A percentile compares a stretch with the other conserved stretches of the same genome.
Evolutionary conservation across 1,140 invertebrate species (phyloP).

Genomic region (Asobara japonica): DNA sequence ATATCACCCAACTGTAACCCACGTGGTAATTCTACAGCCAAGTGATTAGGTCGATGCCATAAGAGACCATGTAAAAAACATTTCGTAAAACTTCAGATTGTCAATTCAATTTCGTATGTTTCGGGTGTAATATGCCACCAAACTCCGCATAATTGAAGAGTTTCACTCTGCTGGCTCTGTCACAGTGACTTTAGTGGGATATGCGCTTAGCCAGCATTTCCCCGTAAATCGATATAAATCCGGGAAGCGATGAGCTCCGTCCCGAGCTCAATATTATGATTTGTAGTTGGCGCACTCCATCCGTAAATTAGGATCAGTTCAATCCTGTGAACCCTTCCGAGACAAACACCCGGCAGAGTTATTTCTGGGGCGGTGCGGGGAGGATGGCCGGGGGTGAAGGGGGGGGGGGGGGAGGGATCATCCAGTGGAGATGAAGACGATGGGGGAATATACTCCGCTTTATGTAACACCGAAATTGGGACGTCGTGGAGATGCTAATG

Average conservation of each 20-base stretch:
- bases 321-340: conserved; percentile 35
- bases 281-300: conserved; percentile 38
- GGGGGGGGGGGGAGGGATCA: too few relatives aligned
- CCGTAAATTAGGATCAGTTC: conserved; percentile 53
- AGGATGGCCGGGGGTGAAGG: too few relatives aligned
- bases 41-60: too few relatives aligned
- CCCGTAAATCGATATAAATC: conserved; percentile 34
- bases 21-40: too few relatives aligned
- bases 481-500: not conserved
- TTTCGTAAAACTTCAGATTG: too few relatives aligned
- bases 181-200: not conserved
- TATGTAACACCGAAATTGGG: not conserved
- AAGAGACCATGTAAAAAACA: too few relatives aligned
- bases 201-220: not conserved
- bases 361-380: not conserved
- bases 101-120: too few relatives aligned
- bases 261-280: conserved; percentile 40
- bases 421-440: conserved; percentile 29
- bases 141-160: too few relatives aligned
- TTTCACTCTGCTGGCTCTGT: too few relatives aligned
- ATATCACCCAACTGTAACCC: too few relatives aligned
- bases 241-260: conserved; percentile 30
- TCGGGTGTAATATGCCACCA: too few relatives aligned
- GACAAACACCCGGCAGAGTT: conserved; percentile 16
- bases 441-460: not conserved